phyloP scores from a whole-genome alignment of 2,888 invertebrate genomes.

The Drosophila ezoana region DNA sequence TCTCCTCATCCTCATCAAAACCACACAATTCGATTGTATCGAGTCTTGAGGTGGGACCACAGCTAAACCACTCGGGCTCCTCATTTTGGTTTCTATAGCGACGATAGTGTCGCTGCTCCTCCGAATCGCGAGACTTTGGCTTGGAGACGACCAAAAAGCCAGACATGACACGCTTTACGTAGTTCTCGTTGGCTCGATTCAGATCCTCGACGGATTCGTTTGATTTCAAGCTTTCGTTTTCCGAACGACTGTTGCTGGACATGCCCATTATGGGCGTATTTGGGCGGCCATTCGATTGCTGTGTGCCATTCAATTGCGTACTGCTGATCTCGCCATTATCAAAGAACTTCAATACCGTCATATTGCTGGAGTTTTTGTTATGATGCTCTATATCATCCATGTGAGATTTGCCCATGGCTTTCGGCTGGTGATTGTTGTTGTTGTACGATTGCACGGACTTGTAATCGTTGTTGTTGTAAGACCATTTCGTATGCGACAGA shows the following conservation, averaged over 20 bases:
- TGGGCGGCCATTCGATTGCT: conserved; percentile 51
- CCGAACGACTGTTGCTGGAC: conserved; percentile 57
- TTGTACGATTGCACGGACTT: conserved; percentile 40
- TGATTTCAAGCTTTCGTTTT: conserved; percentile 61
- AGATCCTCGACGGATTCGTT: conserved; percentile 67
- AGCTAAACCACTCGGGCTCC: conserved; percentile 84
- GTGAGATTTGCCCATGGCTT: conserved; percentile 33
- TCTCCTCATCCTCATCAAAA: conserved; percentile 82
- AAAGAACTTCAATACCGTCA: conserved; percentile 64
- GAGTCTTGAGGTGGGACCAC: conserved; percentile 83
- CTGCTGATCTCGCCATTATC: conserved; percentile 66
- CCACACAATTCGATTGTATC: conserved; percentile 83
- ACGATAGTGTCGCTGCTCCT: conserved; percentile 79
- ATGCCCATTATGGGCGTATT: conserved; percentile 63
- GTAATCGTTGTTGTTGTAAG: conserved; percentile 52
- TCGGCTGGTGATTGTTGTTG: conserved; percentile 34
- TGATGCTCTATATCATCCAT: conserved; percentile 45
- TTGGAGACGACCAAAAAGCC: conserved; percentile 82
- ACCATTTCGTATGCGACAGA: conserved; percentile 79
- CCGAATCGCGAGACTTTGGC: conserved; percentile 75
- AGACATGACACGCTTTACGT: conserved; percentile 81
- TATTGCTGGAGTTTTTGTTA: conserved; percentile 33
- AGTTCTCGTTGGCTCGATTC: conserved; percentile 77
- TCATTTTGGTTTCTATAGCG: conserved; percentile 81
- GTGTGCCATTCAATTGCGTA: conserved; percentile 18